These are phyloP conservation scores for Melanotaenia pygmaea DNA, from an alignment of 2,797 vertebrate species.

Conservation along the genomic window DNA sequence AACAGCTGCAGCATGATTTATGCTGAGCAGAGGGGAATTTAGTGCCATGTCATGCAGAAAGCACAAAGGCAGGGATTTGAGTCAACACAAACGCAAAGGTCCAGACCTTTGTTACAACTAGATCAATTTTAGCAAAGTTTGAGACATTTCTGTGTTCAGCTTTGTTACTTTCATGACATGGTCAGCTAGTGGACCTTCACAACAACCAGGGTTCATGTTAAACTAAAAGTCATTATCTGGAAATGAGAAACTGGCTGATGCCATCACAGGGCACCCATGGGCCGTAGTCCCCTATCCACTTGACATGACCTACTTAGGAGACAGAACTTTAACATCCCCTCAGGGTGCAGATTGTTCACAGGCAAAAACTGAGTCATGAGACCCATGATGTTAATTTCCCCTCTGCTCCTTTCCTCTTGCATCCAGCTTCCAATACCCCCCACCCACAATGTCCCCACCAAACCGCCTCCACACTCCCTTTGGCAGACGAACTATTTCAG, in stretches of 20 bases:
- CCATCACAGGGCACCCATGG: constrained; percentile 48
- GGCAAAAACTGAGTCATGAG: constrained; percentile 73
- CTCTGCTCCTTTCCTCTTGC: constrained; percentile 35
- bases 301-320: constrained; percentile 73
- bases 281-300: constrained; percentile 36
- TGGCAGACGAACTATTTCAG: constrained; percentile 58
- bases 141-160: constrained; percentile 2
- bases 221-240: constrained; percentile 20
- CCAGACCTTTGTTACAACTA: constrained; percentile 37
- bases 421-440: constrained; percentile 30
- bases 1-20: constrained; percentile 46
- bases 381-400: constrained; percentile 55
- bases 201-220: constrained; percentile 1
- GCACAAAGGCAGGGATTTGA: constrained; percentile 12
- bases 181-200: constrained; percentile 10
- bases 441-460: constrained; percentile 30
- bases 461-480: constrained; percentile 39
- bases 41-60: constrained; percentile 60
- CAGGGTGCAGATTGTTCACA: constrained; percentile 72
- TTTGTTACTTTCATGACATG: constrained; percentile 30
- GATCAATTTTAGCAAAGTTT: constrained; percentile 41
- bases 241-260: constrained; percentile 42
- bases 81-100: constrained; percentile 29
- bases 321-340: constrained; percentile 62
- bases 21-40: constrained; percentile 64